Conservation (phyloP, 2,888 invertebrate species). For the Cylloceria caligata region DNA sequence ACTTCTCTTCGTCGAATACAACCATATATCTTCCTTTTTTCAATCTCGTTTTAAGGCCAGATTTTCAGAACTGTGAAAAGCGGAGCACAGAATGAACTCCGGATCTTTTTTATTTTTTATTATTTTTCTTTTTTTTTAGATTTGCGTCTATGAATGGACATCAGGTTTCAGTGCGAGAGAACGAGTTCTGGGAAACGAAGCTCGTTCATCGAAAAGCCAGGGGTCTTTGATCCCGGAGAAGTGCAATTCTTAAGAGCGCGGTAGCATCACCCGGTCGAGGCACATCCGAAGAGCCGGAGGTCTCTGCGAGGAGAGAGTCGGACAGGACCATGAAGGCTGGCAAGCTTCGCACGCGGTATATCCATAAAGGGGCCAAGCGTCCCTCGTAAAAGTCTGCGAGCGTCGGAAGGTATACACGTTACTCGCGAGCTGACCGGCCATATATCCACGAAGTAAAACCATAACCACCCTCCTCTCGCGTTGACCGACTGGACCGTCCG, state of each 20-base stretch:
- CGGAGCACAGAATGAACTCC: background rate
- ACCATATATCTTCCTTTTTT: slow-evolving; percentile 25
- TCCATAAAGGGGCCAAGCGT: slow-evolving; percentile 66
- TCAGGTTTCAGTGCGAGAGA: slow-evolving; percentile 7
- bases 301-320: slow-evolving; percentile 12
- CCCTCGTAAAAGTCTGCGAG: slow-evolving; percentile 67
- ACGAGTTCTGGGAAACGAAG: slow-evolving; percentile 17
- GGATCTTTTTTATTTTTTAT: slow-evolving; percentile 9
- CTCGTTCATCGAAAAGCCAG: slow-evolving; percentile 29
- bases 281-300: slow-evolving; percentile 33
- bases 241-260: slow-evolving; percentile 58
- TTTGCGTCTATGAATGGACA: slow-evolving; percentile 25
- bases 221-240: slow-evolving; percentile 54
- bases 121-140: slow-evolving; percentile 18
- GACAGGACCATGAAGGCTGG: background rate
- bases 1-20: background rate
- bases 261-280: slow-evolving; percentile 35
- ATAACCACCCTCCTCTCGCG: slow-evolving; percentile 61
- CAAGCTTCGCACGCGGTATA: slow-evolving; percentile 46
- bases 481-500: slow-evolving; percentile 55
- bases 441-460: slow-evolving; percentile 65
- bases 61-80: slow-evolving; percentile 27
- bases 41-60: background rate
- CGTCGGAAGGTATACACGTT: slow-evolving; percentile 51
- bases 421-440: slow-evolving; percentile 55